These are phyloP conservation scores for Sceliomorpha sp. DNA, from an alignment of 2,888 invertebrate species.

Conservation along the genomic window DNA sequence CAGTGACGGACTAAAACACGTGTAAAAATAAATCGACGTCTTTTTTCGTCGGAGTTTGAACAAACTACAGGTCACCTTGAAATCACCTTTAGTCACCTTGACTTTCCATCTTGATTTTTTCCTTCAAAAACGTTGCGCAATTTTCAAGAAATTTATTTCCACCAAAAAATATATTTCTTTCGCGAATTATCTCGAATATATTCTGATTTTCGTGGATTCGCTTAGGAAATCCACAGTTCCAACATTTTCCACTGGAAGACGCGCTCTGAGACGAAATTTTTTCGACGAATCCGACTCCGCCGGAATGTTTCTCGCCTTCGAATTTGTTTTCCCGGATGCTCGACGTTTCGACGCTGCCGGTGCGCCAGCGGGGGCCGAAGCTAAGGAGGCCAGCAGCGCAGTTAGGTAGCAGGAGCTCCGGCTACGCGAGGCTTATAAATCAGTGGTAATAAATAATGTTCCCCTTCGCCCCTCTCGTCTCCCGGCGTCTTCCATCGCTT, in stretches of 20 bases:
- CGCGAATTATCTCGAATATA: too few species aligned
- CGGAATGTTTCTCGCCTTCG: slow-evolving; percentile 34
- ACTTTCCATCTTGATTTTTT: too few species aligned
- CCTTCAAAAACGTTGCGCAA: too few species aligned
- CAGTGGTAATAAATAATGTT: slow-evolving; percentile 66
- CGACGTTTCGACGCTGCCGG: slow-evolving; percentile 34
- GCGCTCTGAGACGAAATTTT: too few species aligned
- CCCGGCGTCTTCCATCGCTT: slow-evolving; percentile 59
- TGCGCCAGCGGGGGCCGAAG: slow-evolving; percentile 27
- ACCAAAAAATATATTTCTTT: too few species aligned
- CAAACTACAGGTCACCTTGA: too few species aligned
- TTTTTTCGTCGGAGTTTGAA: background rate
- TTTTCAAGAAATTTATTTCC: too few species aligned
- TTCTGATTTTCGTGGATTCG: too few species aligned
- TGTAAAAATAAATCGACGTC: slow-evolving; percentile 6
- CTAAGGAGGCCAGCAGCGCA: slow-evolving; percentile 48
- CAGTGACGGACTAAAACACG: slow-evolving; percentile 1
- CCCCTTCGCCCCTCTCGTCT: slow-evolving; percentile 52
- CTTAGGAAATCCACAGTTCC: too few species aligned
- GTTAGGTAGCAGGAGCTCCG: slow-evolving; percentile 51
- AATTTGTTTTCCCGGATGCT: slow-evolving; percentile 58
- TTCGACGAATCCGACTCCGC: background rate
- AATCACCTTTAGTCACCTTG: too few species aligned
- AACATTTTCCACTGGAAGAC: too few species aligned
- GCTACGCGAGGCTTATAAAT: slow-evolving; percentile 63